Base-by-base conservation (phyloP, 1,140 invertebrate genomes). In the Microplitis mediator region DNA sequence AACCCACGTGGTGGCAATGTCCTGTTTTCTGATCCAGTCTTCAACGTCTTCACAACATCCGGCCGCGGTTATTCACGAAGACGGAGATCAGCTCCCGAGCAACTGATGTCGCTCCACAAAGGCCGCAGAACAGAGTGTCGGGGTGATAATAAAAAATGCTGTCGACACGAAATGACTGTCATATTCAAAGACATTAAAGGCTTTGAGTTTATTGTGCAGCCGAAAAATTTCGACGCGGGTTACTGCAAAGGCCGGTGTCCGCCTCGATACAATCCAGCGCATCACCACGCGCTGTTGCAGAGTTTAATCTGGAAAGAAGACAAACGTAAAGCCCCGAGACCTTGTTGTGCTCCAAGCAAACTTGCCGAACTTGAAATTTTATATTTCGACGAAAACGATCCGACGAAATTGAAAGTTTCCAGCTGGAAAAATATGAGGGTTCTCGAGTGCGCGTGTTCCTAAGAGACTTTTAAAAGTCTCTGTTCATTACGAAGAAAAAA, bases 381-480 rank as follows among this genome's bases (percentile, higher is more conserved):
- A 50, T 90, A 92, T 76, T 87, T 91, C 4, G 90, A 92, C 76
- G 90, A 91, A 72, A 87, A 90, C 63, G 88, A 92, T 72, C 82
- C 86, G 2, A 88, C 88, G 4, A 90, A 90, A 79, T 83, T 94
- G n/a, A 90, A 91, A 73, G 89, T 93, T 35, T 90, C 92, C 11
- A 90, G 89, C 36, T 93, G 92, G 91, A 90, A 91, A 74, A 90
- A 93, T 75, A 93, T 93, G 88, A 88, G 89, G 75, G 92, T 94
- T 14, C 77, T 90, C 32, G 92, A 93, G 80, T 94, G 93, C 81
- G 92, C 91, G 61, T 94, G 93, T 83, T 92, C 91, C 61, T 94
- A 89, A 85, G 31, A 58, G 34, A 6, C 11, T 0, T 6, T 39
- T 39, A 6, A 6, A 6, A 39, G 4, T 23, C 23, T 23, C 23